These are phyloP conservation scores for Acrossocheilus wenchowensis DNA, from an alignment of 2,797 vertebrate genomes.

Conservation along the genomic window DNA sequence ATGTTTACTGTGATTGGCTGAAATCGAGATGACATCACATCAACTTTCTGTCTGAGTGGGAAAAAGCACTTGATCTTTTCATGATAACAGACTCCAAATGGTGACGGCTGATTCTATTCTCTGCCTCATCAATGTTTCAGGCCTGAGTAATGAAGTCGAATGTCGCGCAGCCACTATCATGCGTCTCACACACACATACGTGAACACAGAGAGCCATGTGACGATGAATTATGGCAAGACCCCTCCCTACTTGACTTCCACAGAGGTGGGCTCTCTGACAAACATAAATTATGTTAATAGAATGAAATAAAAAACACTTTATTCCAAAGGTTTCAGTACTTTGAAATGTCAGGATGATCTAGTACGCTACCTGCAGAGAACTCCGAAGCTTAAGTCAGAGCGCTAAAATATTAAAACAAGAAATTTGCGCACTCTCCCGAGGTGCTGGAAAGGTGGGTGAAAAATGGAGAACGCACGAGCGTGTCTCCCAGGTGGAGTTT, in stretches of 20 bases:
- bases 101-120: constrained; percentile 58
- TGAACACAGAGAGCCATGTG: constrained; percentile 49
- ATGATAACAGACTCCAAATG: constrained; percentile 49
- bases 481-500: constrained; percentile 74
- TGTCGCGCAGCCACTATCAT: constrained; percentile 54
- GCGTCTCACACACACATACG: constrained; percentile 43
- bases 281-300: constrained; percentile 84
- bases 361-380: constrained; percentile 78
- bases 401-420: constrained; percentile 84
- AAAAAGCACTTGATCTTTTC: constrained; percentile 31
- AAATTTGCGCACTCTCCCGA: constrained; percentile 73
- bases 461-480: constrained; percentile 69
- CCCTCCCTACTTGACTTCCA: constrained; percentile 64
- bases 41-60: constrained; percentile 21
- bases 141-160: constrained; percentile 61
- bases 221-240: constrained; percentile 69
- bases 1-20: neutral
- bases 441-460: constrained; percentile 68
- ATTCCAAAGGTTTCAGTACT: constrained; percentile 81
- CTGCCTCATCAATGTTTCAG: constrained; percentile 63
- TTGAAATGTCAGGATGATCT: constrained; percentile 82
- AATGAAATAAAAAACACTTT: constrained; percentile 84
- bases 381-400: constrained; percentile 78
- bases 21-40: constrained; percentile 35
- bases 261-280: constrained; percentile 71